Percentiles rank a stretch among this genome's conserved stretches.
Evolutionary conservation across 2,888 invertebrate genomes (phyloP).

Genomic region (Busseola fusca): DNA sequence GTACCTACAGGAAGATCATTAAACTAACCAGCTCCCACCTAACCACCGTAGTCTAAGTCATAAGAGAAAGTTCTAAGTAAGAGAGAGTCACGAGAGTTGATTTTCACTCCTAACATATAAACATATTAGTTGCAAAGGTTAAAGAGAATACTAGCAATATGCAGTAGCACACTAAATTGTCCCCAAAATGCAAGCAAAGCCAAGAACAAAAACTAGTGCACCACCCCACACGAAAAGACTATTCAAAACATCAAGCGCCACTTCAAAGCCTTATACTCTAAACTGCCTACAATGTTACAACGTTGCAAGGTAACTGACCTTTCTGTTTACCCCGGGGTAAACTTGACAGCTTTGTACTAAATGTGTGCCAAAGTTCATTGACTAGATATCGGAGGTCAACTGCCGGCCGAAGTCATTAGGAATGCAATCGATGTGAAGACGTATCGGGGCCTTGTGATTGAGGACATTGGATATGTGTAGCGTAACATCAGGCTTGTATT

Average conservation of each 20-base stretch:
- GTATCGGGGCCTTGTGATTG: constrained; percentile 34
- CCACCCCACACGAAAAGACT: background rate
- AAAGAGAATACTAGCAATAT: background rate
- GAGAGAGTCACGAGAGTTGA: too few species aligned
- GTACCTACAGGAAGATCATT: too few species aligned
- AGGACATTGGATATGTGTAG: constrained; percentile 34
- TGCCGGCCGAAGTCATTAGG: constrained; percentile 50
- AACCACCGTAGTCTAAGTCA: background rate
- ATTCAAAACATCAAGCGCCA: constrained; percentile 15
- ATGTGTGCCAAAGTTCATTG: constrained; percentile 64
- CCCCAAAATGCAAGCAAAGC: background rate
- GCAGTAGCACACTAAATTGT: background rate
- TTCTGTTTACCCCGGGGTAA: constrained; percentile 74
- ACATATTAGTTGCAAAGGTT: background rate
- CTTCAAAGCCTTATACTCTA: constrained; percentile 20
- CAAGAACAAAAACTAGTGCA: background rate
- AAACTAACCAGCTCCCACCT: too few species aligned
- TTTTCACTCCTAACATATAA: background rate
- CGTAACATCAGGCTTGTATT: background rate
- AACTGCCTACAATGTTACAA: constrained; percentile 45
- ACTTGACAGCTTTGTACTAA: constrained; percentile 69
- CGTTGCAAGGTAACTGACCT: constrained; percentile 66
- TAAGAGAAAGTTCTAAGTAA: too few species aligned
- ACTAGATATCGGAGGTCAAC: constrained; percentile 61
- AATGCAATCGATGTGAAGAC: constrained; percentile 64